Percentiles rank a stretch among this genome's conserved stretches.
Evolutionary conservation across 2,888 invertebrate species (phyloP).

Genomic region (Hoplodrina blanda): DNA sequence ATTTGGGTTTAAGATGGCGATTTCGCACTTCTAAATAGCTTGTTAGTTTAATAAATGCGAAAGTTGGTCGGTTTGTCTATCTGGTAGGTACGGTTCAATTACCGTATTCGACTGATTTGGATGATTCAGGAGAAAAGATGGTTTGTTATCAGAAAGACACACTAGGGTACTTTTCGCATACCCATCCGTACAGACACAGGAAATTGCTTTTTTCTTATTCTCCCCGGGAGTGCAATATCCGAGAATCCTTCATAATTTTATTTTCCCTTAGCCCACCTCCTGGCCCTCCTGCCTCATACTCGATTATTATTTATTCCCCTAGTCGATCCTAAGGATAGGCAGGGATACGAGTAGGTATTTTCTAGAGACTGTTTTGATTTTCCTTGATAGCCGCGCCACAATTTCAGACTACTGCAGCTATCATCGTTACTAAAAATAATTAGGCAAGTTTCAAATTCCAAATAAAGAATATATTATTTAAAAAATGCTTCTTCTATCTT

Average conservation of each 20-base stretch:
- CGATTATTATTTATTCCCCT: background rate
- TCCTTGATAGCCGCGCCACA: too few relatives aligned
- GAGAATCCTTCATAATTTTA: background rate
- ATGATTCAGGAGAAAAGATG: background rate
- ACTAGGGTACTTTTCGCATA: background rate
- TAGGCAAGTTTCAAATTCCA: too few relatives aligned
- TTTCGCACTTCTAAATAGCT: background rate
- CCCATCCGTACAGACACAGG: background rate
- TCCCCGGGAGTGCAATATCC: background rate
- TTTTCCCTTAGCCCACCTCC: background rate
- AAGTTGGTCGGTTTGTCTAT: background rate
- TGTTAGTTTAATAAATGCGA: background rate
- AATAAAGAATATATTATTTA: too few relatives aligned
- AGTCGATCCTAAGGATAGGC: background rate
- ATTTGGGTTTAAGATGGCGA: background rate
- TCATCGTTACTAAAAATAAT: too few relatives aligned
- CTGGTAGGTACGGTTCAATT: background rate
- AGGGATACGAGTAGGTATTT: background rate
- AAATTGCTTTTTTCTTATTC: background rate
- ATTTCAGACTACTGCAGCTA: too few relatives aligned
- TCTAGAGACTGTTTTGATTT: background rate
- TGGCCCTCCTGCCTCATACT: constrained; percentile 1
- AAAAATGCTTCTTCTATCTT: too few relatives aligned
- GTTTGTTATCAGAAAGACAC: background rate
- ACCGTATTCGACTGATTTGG: background rate